Percentiles rank a stretch among this genome's conserved stretches.
Conservation (phyloP, 2,797 vertebrate species). For the Danio choprae region DNA sequence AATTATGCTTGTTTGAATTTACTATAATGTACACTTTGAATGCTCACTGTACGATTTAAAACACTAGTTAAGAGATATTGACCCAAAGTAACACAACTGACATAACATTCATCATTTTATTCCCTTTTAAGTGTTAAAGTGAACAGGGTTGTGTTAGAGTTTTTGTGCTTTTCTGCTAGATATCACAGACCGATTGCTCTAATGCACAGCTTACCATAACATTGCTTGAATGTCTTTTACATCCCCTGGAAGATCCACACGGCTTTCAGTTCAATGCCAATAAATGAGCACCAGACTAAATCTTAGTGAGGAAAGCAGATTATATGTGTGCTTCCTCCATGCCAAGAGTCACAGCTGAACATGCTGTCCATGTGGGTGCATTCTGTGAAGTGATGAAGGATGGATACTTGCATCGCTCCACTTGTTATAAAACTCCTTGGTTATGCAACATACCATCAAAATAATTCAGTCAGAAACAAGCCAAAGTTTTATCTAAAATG, state of each 20-base stretch:
- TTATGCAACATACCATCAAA: background rate
- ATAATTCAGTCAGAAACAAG: conserved; percentile 1
- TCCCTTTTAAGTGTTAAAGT: background rate
- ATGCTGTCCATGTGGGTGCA: conserved; percentile 22
- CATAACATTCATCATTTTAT: background rate
- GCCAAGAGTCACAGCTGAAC: conserved; percentile 1
- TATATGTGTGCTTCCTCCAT: background rate
- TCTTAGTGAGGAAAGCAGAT: conserved; percentile 3
- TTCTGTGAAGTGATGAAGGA: background rate
- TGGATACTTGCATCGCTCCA: background rate
- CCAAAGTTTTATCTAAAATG: conserved; percentile 16
- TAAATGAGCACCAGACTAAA: conserved; percentile 9
- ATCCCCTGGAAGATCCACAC: conserved; percentile 8
- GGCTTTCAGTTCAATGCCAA: conserved; percentile 11
- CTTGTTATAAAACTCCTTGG: conserved; percentile 8
- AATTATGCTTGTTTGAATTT: too few relatives aligned
- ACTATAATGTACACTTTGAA: background rate
- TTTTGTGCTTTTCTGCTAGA: background rate
- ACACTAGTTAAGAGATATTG: background rate
- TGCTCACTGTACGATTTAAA: background rate
- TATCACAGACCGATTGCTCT: background rate
- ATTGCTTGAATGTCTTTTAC: background rate
- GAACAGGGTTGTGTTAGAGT: background rate
- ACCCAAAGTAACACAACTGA: background rate
- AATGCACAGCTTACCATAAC: conserved; percentile 16